These are phyloP conservation scores for Spisula subtruncata DNA, from an alignment of 2,888 invertebrate genomes.

Conservation along the genomic window DNA sequence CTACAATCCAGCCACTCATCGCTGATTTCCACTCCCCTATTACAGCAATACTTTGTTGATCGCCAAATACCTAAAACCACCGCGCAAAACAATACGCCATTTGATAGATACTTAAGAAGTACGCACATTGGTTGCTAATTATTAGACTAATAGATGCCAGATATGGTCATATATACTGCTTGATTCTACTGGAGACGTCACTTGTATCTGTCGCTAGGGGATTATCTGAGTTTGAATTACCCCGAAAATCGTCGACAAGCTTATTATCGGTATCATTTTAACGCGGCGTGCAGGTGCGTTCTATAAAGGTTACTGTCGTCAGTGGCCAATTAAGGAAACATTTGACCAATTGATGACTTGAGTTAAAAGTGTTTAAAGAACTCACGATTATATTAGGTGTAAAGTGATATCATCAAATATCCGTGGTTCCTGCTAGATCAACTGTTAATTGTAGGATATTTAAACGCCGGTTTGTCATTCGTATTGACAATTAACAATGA, in stretches of 20 bases:
- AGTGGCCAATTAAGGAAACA: slow-evolving; percentile 6
- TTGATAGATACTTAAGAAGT: neutral
- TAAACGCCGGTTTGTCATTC: slow-evolving; percentile 3
- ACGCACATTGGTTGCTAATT: neutral
- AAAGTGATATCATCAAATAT: neutral
- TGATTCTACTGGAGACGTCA: slow-evolving; percentile 5
- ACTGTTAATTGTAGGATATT: slow-evolving; percentile 22
- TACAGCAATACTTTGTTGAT: neutral
- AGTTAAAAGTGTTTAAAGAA: neutral
- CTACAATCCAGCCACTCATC: neutral
- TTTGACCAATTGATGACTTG: slow-evolving; percentile 35
- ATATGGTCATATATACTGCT: neutral
- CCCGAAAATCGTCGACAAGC: slow-evolving; percentile 9
- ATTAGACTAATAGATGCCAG: neutral
- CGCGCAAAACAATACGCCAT: neutral
- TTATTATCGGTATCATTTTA: slow-evolving; percentile 2
- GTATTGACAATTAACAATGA: slow-evolving; percentile 43
- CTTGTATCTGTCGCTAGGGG: slow-evolving; percentile 1
- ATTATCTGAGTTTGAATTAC: slow-evolving; percentile 39
- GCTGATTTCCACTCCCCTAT: neutral
- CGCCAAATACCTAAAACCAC: neutral
- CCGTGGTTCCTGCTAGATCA: neutral
- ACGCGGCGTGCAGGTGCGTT: slow-evolving; percentile 25
- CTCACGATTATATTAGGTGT: neutral
- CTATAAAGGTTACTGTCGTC: neutral